Base-by-base conservation (phyloP, 2,888 invertebrate genomes). In the Megastigmus dorsalis region DNA sequence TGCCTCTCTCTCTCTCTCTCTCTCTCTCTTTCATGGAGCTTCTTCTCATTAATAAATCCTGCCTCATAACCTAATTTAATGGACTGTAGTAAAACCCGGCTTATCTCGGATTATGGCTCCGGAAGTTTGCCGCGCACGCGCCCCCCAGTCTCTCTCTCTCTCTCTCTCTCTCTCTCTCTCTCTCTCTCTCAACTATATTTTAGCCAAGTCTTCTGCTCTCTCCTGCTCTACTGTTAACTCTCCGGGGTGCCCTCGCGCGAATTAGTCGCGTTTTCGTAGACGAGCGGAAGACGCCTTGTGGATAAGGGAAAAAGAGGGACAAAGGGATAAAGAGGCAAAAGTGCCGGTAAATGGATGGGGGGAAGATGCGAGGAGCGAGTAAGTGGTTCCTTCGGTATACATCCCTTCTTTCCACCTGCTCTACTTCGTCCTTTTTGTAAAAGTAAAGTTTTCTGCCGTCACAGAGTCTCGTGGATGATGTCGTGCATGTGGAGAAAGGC, bases 61-160 rank as follows among this genome's bases (percentile, higher is more conserved):
- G 50, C 36, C 55, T 68, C 68, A 72, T 68, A 65, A 71, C 67
- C 67, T 72, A 75, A 75, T 75, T 75, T 75, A 72, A 75, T 75
- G 68, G 57, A 68, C 57, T 59, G 36, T 59, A 68, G 75, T 68
- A 63, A 66, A 59, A 68, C 59, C 63, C 43, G 38, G 65, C 75
- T 75, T 75, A 75, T 75, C 72, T 59, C 38, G 63, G 75, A 75
- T 75, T 65, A 75, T 52, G 68, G 50, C 59, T 10, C 45, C n/a
- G 59, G 48, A 55, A 69, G 55, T 57, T 74, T 73, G 20, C 23
- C 38, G 13, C 20, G 28, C 20, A 5, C 9, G 9, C 7, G 7
- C 20, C 13, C 18, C 9, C 3, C 15, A 36, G n/a, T 28, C 50
- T 23, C 15, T 43, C 28, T 28, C 15, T 28, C 6, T 15, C 10